Evolutionary conservation across 2,888 invertebrate genomes (phyloP).

Genomic region (Cephalotes varians): DNA sequence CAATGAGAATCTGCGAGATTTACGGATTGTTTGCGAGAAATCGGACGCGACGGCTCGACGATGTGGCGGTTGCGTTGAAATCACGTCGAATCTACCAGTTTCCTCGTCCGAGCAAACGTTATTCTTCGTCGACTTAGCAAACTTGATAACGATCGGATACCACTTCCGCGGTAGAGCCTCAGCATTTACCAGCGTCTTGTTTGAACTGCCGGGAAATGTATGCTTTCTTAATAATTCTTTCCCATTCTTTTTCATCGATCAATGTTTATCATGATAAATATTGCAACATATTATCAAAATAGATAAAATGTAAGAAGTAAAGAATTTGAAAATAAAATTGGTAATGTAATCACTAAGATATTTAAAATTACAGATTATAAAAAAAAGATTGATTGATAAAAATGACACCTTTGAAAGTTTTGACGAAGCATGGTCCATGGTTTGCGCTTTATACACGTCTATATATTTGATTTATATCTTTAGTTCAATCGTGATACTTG

Average conservation of each 20-base stretch:
- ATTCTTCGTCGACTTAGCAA: constrained; percentile 35
- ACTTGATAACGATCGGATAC: constrained; percentile 45
- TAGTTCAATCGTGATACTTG: constrained; percentile 39
- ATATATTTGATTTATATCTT: constrained; percentile 23
- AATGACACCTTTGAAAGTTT: not conserved
- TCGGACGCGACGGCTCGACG: not conserved
- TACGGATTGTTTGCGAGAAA: constrained; percentile 53
- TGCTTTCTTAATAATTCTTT: constrained; percentile 28
- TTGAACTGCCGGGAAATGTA: constrained; percentile 24
- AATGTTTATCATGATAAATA: not conserved
- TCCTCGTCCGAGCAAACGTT: constrained; percentile 30
- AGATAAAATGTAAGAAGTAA: not conserved
- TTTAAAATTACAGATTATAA: not conserved
- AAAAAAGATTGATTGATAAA: not conserved
- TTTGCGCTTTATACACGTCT: constrained; percentile 23
- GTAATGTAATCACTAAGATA: not conserved
- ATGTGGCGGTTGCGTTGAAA: constrained; percentile 22
- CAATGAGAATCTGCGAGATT: constrained; percentile 55
- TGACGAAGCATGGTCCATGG: not conserved
- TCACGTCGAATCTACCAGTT: constrained; percentile 43
- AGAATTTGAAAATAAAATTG: not conserved
- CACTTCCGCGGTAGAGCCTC: constrained; percentile 18
- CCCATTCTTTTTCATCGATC: not conserved
- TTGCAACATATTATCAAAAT: not conserved
- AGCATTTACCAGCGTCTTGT: constrained; percentile 20